Base-by-base conservation (phyloP, 2,797 vertebrate genomes). In the Alca torda region DNA sequence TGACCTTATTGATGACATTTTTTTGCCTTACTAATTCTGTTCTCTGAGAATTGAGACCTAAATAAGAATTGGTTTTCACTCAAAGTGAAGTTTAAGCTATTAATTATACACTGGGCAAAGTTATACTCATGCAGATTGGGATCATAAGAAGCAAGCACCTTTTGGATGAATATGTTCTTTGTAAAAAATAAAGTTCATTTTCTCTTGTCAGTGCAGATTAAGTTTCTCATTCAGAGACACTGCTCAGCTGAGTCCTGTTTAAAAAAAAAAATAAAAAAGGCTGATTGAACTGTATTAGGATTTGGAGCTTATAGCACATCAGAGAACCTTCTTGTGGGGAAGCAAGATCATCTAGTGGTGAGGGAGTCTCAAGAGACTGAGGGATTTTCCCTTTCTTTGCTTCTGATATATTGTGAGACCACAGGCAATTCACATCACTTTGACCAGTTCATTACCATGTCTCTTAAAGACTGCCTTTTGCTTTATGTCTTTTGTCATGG, bases 141-240 rank as follows among this genome's bases (percentile, higher is more conserved):
- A 89, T 84, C 82, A 33, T 88, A 95, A 89, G 63, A 90, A 95
- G 46, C 57, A 79, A 68, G 53, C 56, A 79, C 63, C 51, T 96
- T 95, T 79, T 46, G 54, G 50, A 65, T 78, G 37, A 76, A 81
- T 74, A 78, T 70, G 13, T 61, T 93, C 74, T 93, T 82, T 45
- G 45, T 88, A 78, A 91, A 94, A 96, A 90, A 89, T 63, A 94
- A 93, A 95, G 50, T 77, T 93, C 14, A 87, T 96, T 95, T 96
- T 75, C 78, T 90, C 73, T 86, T 95, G 82, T 90, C 46, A 16
- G 30, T 91, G 33, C 43, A 86, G 78, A 92, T 95, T 87, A 93
- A 75, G 25, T 54, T 92, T 96, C 75, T 89, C 19, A 23, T 93
- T 93, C 56, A 31, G 68, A 86, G 50, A 79, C 28, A n/a, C 50